Evolutionary conservation across 35 echinoderm and acorn worm species (phyloP).

Genomic region (Diadema setosum): DNA sequence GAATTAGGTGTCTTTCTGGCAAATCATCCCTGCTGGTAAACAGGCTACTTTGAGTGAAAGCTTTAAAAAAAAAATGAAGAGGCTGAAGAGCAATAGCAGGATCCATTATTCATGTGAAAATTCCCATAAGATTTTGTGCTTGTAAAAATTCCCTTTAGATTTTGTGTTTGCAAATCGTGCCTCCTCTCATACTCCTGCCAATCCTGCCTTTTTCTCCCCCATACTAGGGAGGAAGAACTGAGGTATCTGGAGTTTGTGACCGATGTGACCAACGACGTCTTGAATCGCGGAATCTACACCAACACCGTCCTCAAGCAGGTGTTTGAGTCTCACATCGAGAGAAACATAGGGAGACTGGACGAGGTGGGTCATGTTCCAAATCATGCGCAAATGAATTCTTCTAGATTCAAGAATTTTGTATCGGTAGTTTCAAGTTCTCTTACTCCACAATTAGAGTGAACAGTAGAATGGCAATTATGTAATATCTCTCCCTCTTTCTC

Average conservation of each 20-base stretch:
- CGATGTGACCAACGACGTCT: constrained; percentile 92
- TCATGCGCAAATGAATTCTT: background rate
- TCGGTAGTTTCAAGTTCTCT: background rate
- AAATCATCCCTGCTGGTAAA: too few relatives aligned
- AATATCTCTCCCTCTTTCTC: background rate
- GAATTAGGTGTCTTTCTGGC: too few relatives aligned
- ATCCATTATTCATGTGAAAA: too few relatives aligned
- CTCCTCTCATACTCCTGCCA: too few relatives aligned
- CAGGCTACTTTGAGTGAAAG: too few relatives aligned
- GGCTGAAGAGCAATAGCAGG: too few relatives aligned
- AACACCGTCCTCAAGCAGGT: constrained; percentile 94
- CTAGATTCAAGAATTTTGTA: background rate
- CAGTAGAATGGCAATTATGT: background rate
- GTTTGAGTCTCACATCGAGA: constrained; percentile 87
- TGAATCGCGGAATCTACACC: constrained; percentile 93
- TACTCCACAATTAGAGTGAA: background rate
- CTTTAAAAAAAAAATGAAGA: too few relatives aligned
- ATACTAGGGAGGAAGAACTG: constrained; percentile 96
- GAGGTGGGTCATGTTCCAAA: constrained; percentile 65
- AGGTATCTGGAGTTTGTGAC: constrained; percentile 97
- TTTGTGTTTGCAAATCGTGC: too few relatives aligned
- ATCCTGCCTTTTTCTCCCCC: too few relatives aligned
- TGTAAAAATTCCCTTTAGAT: too few relatives aligned
- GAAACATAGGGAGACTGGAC: constrained; percentile 79
- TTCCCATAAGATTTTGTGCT: too few relatives aligned